phyloP scores from a whole-genome alignment of 1,140 invertebrate species.

The Anagrus nilaparvatae region DNA sequence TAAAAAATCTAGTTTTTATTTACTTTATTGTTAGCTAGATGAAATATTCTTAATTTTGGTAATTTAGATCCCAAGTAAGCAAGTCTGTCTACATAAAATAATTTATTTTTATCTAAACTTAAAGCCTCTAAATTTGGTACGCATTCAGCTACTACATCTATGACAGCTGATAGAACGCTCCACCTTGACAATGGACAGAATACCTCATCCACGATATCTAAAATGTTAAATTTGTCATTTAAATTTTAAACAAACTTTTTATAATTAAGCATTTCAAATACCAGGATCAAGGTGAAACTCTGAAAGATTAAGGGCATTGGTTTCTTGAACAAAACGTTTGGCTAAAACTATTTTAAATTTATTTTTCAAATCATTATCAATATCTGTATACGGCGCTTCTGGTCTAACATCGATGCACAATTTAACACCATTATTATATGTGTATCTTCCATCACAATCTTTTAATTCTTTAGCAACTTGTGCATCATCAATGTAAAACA shows the following conservation, averaged over 20 bases:
- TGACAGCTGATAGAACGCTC: slow-evolving; percentile 57
- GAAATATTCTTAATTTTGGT: slow-evolving; percentile 65
- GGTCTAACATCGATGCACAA: slow-evolving; percentile 52
- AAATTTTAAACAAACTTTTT: too few relatives aligned
- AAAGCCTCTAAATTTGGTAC: slow-evolving; percentile 73
- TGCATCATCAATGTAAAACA: slow-evolving; percentile 62
- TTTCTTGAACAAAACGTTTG: slow-evolving; percentile 64
- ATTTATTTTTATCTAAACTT: slow-evolving; percentile 73
- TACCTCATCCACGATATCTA: too few relatives aligned
- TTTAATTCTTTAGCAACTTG: slow-evolving; percentile 54
- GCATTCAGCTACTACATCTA: slow-evolving; percentile 69
- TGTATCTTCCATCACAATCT: slow-evolving; percentile 51
- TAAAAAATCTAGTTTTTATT: too few relatives aligned
- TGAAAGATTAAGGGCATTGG: slow-evolving; percentile 68
- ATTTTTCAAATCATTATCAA: slow-evolving; percentile 55
- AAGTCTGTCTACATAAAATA: slow-evolving; percentile 58
- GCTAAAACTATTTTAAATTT: slow-evolving; percentile 69
- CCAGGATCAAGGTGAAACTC: slow-evolving; percentile 69
- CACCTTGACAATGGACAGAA: slow-evolving; percentile 66
- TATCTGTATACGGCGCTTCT: slow-evolving; percentile 45
- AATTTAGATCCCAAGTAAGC: slow-evolving; percentile 52
- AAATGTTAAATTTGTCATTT: too few relatives aligned
- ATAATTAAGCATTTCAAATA: too few relatives aligned
- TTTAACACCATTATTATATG: slow-evolving; percentile 56
- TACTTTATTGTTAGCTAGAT: slow-evolving; percentile 76